phyloP scores from a whole-genome alignment of 2,113 vertebrate genomes.

The Eulemur macaco region DNA sequence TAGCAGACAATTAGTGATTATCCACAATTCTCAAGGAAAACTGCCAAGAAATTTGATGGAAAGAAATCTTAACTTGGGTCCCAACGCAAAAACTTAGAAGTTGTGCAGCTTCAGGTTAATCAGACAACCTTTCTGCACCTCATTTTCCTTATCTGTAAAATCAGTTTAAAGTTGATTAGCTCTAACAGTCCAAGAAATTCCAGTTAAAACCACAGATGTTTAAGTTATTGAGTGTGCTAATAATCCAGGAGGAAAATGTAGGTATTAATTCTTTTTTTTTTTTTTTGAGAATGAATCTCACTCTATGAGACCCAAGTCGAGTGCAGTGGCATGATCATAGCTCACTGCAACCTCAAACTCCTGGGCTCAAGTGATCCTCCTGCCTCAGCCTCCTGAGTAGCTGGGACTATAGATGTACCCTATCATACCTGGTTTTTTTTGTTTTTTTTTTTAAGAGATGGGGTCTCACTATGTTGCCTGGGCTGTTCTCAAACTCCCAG shows the following conservation, averaged over 20 bases:
- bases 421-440: too few relatives aligned
- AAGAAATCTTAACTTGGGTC: slow-evolving; percentile 30
- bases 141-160: not conserved
- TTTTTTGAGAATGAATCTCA: too few relatives aligned
- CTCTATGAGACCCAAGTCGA: too few relatives aligned
- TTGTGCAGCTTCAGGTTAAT: not conserved
- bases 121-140: not conserved
- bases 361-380: too few relatives aligned
- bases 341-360: too few relatives aligned
- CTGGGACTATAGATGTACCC: too few relatives aligned
- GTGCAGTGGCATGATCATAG: too few relatives aligned
- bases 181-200: not conserved
- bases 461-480: too few relatives aligned
- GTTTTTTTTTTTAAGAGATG: too few relatives aligned
- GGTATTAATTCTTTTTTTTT: not conserved
- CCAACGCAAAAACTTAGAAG: not conserved
- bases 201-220: not conserved
- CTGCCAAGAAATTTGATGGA: not conserved
- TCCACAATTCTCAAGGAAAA: not conserved
- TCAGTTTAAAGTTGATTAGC: not conserved
- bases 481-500: too few relatives aligned
- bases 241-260: not conserved
- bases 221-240: not conserved
- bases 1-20: not conserved
- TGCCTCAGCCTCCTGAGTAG: too few relatives aligned